These are phyloP conservation scores for Trialeurodes vaporariorum DNA, from an alignment of 1,140 invertebrate species.

Conservation along the genomic window DNA sequence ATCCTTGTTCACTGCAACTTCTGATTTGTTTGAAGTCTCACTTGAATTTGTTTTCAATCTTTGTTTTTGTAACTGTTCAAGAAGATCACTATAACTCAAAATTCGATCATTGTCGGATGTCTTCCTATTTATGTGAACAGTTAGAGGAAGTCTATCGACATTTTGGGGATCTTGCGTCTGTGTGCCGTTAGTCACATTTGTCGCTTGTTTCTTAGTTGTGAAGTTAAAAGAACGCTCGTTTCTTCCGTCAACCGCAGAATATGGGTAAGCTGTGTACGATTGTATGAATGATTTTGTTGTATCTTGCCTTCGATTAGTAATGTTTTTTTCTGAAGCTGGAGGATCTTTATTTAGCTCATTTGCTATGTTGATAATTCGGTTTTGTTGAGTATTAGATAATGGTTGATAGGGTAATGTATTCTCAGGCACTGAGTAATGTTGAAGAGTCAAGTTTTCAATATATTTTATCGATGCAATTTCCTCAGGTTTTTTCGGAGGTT, in stretches of 20 bases:
- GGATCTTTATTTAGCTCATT: background rate
- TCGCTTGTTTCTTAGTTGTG: background rate
- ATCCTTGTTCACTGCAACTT: constrained; percentile 11
- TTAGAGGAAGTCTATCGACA: background rate
- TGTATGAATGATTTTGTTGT: background rate
- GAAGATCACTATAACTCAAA: background rate
- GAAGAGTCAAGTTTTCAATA: constrained; percentile 23
- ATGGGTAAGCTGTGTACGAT: background rate
- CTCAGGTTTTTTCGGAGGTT: background rate
- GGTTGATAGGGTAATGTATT: constrained; percentile 5
- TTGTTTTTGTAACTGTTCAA: background rate
- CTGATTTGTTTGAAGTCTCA: background rate
- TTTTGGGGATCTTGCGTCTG: background rate
- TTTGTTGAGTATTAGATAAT: background rate
- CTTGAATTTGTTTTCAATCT: constrained; percentile 24
- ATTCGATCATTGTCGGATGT: background rate
- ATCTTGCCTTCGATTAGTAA: background rate
- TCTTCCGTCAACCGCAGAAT: background rate
- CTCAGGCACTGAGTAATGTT: constrained; percentile 20
- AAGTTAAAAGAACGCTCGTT: background rate
- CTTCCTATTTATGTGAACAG: background rate
- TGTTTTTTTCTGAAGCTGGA: background rate
- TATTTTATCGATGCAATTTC: constrained; percentile 17
- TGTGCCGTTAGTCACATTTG: background rate
- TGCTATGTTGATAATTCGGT: background rate